phyloP scores from a whole-genome alignment of 1,140 invertebrate species.

The Steinernema feltiae region DNA sequence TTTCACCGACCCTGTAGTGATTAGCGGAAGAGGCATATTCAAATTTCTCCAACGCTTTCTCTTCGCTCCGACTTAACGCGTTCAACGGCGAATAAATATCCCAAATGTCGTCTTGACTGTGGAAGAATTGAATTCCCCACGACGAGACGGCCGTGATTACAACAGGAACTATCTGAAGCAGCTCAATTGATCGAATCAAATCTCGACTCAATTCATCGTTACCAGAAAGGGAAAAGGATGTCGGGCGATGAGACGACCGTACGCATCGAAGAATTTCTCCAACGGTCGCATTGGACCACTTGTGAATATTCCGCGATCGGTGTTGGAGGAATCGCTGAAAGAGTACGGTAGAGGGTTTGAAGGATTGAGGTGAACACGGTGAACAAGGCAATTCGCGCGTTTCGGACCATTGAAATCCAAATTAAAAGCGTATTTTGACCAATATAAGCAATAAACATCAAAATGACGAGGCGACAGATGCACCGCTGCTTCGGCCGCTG shows the following conservation, averaged over 20 bases:
- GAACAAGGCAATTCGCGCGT: no score
- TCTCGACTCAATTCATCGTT: slow-evolving; percentile 11
- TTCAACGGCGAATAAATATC: slow-evolving; percentile 53
- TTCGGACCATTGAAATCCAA: no score
- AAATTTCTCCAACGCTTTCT: slow-evolving; percentile 43
- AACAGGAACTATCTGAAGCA: slow-evolving; percentile 41
- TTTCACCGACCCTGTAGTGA: slow-evolving; percentile 48
- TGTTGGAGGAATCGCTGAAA: not conserved
- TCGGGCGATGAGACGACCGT: slow-evolving; percentile 41
- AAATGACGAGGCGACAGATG: not conserved
- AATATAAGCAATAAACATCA: not conserved
- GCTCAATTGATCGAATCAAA: not conserved
- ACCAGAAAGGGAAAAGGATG: slow-evolving; percentile 49
- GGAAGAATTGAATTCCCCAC: slow-evolving; percentile 36
- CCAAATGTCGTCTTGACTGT: slow-evolving; percentile 53
- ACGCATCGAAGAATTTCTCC: slow-evolving; percentile 40
- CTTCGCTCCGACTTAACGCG: slow-evolving; percentile 47
- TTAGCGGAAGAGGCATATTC: slow-evolving; percentile 42
- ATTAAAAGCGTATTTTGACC: no score
- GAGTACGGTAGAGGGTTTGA: not conserved
- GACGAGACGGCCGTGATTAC: slow-evolving; percentile 40
- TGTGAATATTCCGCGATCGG: slow-evolving; percentile 6
- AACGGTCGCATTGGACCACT: slow-evolving; percentile 31
- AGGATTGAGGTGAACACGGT: no score
- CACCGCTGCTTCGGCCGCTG: not conserved